phyloP scores from a whole-genome alignment of 1,140 invertebrate genomes.

The Choristoneura fumiferana region DNA sequence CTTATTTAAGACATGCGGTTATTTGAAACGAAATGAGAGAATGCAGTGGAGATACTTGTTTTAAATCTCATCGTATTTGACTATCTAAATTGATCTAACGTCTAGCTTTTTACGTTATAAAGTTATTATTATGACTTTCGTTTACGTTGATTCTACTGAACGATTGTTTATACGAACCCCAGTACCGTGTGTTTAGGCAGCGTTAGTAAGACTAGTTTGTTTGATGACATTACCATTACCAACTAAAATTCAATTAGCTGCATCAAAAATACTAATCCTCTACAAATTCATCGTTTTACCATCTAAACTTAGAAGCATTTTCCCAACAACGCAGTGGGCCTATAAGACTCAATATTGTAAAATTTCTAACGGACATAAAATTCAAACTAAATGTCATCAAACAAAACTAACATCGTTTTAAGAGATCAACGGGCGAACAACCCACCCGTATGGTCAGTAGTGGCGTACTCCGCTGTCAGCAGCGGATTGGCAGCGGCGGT shows the following conservation, averaged over 20 bases:
- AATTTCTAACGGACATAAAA: too few species aligned
- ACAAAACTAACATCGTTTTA: constrained; percentile 26
- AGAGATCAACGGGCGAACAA: constrained; percentile 88
- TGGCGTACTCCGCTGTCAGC: constrained; percentile 89
- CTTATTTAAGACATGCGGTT: constrained; percentile 3
- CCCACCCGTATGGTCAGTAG: constrained; percentile 95
- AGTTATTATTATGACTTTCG: constrained; percentile 24
- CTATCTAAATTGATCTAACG: constrained; percentile 18
- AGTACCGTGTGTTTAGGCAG: constrained; percentile 42
- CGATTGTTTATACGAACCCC: constrained; percentile 38
- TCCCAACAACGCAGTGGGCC: too few species aligned
- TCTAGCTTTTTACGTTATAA: constrained; percentile 3
- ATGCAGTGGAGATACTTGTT: not conserved
- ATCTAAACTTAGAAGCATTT: too few species aligned
- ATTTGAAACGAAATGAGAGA: constrained; percentile 11
- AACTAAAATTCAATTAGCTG: too few species aligned
- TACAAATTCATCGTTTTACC: too few species aligned
- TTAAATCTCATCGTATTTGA: not conserved
- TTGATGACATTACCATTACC: not conserved
- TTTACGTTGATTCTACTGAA: constrained; percentile 38
- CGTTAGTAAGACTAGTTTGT: constrained; percentile 17
- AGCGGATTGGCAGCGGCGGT: constrained; percentile 87
- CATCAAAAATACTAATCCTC: too few species aligned
- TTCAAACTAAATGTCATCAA: constrained; percentile 45
- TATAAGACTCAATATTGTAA: too few species aligned